These are phyloP conservation scores for Epicampocera succincta DNA, from an alignment of 2,888 invertebrate species.

Conservation along the genomic window DNA sequence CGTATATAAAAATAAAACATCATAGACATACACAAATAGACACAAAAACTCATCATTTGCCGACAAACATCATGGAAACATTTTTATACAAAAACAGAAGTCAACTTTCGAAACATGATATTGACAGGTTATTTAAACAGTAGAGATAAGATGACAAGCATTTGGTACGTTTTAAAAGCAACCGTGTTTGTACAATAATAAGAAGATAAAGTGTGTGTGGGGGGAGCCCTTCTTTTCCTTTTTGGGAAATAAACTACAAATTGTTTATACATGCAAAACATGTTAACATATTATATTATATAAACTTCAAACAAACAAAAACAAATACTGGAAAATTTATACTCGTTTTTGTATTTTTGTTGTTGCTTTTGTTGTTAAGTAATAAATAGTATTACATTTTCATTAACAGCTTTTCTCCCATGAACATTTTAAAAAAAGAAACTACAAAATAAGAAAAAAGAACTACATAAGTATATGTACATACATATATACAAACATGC, in stretches of 20 bases:
- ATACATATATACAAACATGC: not conserved
- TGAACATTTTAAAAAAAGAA: no score
- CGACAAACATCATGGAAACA: conserved; percentile 14
- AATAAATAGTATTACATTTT: not conserved
- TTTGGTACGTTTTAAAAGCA: conserved; percentile 31
- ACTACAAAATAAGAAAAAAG: not conserved
- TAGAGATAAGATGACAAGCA: conserved; percentile 37
- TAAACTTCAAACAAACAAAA: conserved; percentile 21
- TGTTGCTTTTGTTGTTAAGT: not conserved
- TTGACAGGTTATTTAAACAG: conserved; percentile 45
- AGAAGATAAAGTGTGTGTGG: conserved; percentile 37
- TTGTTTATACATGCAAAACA: conserved; percentile 49
- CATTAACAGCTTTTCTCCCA: not conserved
- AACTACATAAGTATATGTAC: not conserved
- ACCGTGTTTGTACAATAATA: conserved; percentile 3
- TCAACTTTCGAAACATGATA: conserved; percentile 17
- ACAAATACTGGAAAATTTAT: conserved; percentile 42
- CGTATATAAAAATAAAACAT: no score
- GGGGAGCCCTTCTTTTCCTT: conserved; percentile 22
- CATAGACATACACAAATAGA: conserved; percentile 11
- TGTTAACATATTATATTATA: conserved; percentile 42
- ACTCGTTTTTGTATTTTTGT: not conserved
- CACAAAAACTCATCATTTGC: not conserved
- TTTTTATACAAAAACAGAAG: conserved; percentile 3
- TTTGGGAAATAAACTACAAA: not conserved